phyloP scores from a whole-genome alignment of 1,140 invertebrate genomes.

The Neoseiulus cucumeris region DNA sequence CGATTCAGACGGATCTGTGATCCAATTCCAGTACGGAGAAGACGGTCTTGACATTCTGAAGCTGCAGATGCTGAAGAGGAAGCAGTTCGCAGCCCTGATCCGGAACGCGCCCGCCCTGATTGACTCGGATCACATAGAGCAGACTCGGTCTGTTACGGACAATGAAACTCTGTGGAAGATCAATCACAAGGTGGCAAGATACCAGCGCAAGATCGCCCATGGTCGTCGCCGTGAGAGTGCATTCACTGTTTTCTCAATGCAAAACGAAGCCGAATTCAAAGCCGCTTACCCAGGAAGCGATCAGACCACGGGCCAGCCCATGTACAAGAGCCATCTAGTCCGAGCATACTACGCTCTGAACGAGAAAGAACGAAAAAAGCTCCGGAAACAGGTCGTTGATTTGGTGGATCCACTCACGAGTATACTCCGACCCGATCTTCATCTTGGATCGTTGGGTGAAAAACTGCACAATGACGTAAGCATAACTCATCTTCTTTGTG shows the following conservation, averaged over 20 bases:
- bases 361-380: conserved; percentile 22
- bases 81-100: conserved; percentile 57
- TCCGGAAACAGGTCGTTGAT: conserved; percentile 11
- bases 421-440: conserved; percentile 42
- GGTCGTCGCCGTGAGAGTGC: neutral
- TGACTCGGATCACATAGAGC: conserved; percentile 35
- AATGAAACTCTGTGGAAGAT: conserved; percentile 27
- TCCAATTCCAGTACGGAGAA: conserved; percentile 94
- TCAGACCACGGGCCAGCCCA: neutral
- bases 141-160: conserved; percentile 35
- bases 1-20: conserved; percentile 77
- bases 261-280: conserved; percentile 3
- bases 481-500: neutral
- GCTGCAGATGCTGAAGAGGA: conserved; percentile 56
- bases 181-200: conserved; percentile 24
- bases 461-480: conserved; percentile 38
- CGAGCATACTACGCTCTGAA: conserved; percentile 15
- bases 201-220: neutral
- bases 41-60: conserved; percentile 83
- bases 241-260: neutral
- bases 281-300: neutral
- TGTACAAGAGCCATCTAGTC: neutral
- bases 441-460: conserved; percentile 57
- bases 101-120: conserved; percentile 47
- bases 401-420: conserved; percentile 43